These are phyloP conservation scores for Echeneis naucrates DNA, from an alignment of 2,797 vertebrate species.

Conservation along the genomic window DNA sequence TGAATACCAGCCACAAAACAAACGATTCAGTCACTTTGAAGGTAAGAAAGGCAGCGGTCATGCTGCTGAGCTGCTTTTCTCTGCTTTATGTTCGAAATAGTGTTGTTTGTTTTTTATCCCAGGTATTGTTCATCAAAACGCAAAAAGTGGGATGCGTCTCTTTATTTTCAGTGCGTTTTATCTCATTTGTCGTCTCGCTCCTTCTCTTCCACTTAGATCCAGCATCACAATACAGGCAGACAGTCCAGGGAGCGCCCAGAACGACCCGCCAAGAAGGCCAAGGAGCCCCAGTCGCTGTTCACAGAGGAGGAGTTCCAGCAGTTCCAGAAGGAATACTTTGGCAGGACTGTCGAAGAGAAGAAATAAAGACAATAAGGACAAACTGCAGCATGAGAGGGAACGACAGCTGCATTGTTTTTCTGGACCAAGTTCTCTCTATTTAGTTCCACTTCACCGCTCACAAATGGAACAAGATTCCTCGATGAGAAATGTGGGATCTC, in stretches of 20 bases:
- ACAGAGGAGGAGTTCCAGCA: conserved; percentile 84
- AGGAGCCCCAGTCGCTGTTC: conserved; percentile 76
- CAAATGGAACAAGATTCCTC: neutral
- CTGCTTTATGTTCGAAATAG: neutral
- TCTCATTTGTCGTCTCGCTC: neutral
- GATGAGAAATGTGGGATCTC: neutral
- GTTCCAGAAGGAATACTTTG: conserved; percentile 87
- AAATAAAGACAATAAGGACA: conserved; percentile 17
- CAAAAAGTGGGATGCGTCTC: neutral
- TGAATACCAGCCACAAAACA: conserved; percentile 49
- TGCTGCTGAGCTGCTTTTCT: neutral
- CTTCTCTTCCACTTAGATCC: conserved; percentile 66
- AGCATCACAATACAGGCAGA: conserved; percentile 70
- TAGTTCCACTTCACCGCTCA: neutral
- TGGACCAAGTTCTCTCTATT: neutral
- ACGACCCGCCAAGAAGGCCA: conserved; percentile 27
- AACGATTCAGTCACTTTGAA: conserved; percentile 63
- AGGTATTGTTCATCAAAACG: no score
- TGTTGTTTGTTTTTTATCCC: neutral
- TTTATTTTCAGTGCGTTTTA: no score
- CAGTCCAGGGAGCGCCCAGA: conserved; percentile 71
- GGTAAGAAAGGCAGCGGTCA: conserved; percentile 52
- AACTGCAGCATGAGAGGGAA: neutral
- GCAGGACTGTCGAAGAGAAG: conserved; percentile 68
- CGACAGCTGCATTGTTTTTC: neutral